phyloP scores from a whole-genome alignment of 2,797 vertebrate genomes.

The Sebastes variabilis region DNA sequence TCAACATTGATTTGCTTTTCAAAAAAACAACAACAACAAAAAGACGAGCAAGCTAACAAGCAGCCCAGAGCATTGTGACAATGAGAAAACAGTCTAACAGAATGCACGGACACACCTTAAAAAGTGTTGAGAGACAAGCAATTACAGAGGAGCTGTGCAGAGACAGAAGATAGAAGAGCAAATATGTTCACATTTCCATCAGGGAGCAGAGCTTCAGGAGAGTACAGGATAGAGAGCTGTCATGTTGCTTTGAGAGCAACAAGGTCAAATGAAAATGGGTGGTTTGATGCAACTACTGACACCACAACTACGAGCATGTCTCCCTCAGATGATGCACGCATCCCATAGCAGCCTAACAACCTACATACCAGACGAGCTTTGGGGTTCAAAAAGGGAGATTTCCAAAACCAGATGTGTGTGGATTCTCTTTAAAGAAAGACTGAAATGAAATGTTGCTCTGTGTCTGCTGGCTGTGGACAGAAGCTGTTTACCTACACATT shows the following conservation, averaged over 20 bases:
- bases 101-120: background rate
- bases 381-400: background rate
- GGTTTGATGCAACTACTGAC: conserved; percentile 20
- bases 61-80: conserved; percentile 3
- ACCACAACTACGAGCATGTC: background rate
- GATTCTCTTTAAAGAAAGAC: background rate
- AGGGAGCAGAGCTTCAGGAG: background rate
- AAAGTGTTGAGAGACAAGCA: conserved; percentile 12
- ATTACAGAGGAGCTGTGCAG: conserved; percentile 3
- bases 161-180: background rate
- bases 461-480: background rate
- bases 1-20: conserved; percentile 49
- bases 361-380: background rate
- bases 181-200: background rate
- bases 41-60: background rate
- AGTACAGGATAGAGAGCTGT: background rate
- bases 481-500: background rate
- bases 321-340: background rate
- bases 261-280: conserved; percentile 26
- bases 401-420: background rate
- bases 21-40: background rate
- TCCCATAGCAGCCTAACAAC: background rate
- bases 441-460: too few species aligned
- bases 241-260: conserved; percentile 24
- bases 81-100: background rate